phyloP scores from a whole-genome alignment of 2,113 vertebrate genomes.

The Bufo bufo region DNA sequence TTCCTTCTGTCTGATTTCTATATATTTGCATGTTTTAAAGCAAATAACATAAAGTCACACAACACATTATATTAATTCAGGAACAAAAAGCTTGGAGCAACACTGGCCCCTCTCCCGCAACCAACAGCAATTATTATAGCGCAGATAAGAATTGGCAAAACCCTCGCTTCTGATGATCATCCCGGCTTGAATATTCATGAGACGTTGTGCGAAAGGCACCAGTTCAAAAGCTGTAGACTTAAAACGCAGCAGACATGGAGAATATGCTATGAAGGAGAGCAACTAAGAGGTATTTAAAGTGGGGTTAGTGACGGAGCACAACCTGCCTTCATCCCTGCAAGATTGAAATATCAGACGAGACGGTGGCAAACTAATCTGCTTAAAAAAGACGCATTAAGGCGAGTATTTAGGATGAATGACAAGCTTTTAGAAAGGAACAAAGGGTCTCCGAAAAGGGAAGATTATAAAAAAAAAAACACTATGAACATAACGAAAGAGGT shows the following conservation, averaged over 20 bases:
- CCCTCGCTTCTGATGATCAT: slow-evolving; percentile 51
- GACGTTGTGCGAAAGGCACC: slow-evolving; percentile 48
- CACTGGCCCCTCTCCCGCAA: slow-evolving; percentile 39
- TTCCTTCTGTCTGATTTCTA: not conserved
- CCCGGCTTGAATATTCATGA: slow-evolving; percentile 55
- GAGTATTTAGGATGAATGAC: slow-evolving; percentile 53
- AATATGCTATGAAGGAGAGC: slow-evolving; percentile 38
- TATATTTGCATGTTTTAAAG: slow-evolving; percentile 14
- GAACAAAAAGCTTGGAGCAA: slow-evolving; percentile 40
- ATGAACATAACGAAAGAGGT: slow-evolving; percentile 48
- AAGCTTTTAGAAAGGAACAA: slow-evolving; percentile 55
- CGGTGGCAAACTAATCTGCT: slow-evolving; percentile 49
- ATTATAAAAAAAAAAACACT: slow-evolving; percentile 38
- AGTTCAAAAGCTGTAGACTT: slow-evolving; percentile 58
- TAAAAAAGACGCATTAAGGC: slow-evolving; percentile 36
- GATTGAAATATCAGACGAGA: slow-evolving; percentile 57
- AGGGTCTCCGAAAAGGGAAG: slow-evolving; percentile 49
- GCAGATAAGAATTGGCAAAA: slow-evolving; percentile 55
- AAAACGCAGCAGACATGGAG: slow-evolving; percentile 52
- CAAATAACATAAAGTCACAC: not conserved
- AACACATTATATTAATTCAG: slow-evolving; percentile 40
- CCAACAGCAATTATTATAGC: slow-evolving; percentile 39
- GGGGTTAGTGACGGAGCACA: slow-evolving; percentile 52
- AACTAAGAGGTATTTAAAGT: slow-evolving; percentile 48
- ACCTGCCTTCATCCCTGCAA: slow-evolving; percentile 54